Evolutionary conservation across 2,888 invertebrate genomes (phyloP).

Genomic region (Lasioglossum villosulum): DNA sequence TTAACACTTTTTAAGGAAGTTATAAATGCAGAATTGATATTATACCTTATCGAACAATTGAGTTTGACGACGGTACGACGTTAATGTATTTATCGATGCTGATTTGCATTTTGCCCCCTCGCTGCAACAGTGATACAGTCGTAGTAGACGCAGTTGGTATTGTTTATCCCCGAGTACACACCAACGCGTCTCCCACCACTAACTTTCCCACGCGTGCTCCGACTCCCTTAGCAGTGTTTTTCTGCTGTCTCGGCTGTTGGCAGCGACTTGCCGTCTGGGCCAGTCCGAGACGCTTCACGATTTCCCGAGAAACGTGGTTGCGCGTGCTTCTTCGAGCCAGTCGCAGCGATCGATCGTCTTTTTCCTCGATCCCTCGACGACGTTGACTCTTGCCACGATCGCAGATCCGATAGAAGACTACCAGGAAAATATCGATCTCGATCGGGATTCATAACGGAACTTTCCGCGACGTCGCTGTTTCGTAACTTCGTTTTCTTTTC

Average conservation of each 20-base stretch:
- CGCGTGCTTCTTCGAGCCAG: constrained; percentile 30
- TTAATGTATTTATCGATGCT: not conserved
- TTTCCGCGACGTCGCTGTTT: not conserved
- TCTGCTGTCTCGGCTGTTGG: constrained; percentile 48
- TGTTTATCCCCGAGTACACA: constrained; percentile 50
- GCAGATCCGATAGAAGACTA: constrained; percentile 7
- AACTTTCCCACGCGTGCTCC: constrained; percentile 78
- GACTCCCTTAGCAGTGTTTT: constrained; percentile 73
- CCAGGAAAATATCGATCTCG: constrained; percentile 12
- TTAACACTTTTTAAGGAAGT: no score
- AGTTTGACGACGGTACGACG: not conserved
- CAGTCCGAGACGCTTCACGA: constrained; percentile 53
- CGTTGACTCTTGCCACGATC: constrained; percentile 4
- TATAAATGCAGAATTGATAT: no score
- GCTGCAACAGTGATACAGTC: constrained; percentile 2
- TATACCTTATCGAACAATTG: no score
- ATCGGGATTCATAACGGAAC: constrained; percentile 16
- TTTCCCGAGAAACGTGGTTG: constrained; percentile 64
- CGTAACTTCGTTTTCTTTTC: not conserved
- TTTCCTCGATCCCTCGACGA: constrained; percentile 26
- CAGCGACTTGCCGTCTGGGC: constrained; percentile 79
- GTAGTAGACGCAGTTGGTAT: constrained; percentile 35
- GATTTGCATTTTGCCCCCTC: constrained; percentile 17
- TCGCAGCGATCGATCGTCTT: constrained; percentile 45
- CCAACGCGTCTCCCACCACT: constrained; percentile 74